A percentile compares a stretch with the other conserved stretches of the same genome.
These are phyloP conservation scores for Eupithecia exiguata DNA, from an alignment of 2,888 invertebrate species.

Conservation along the genomic window DNA sequence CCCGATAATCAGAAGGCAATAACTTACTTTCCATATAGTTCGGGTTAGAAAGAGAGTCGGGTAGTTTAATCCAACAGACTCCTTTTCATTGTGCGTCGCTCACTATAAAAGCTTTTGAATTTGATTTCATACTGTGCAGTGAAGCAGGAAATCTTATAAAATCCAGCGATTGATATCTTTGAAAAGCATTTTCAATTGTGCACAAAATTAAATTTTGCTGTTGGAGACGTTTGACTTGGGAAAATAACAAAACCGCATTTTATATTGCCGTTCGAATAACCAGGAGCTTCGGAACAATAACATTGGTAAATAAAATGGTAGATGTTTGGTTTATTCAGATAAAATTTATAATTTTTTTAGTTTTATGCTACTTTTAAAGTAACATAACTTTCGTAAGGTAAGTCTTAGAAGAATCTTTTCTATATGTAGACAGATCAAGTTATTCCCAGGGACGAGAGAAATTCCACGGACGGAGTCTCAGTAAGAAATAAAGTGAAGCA, in stretches of 20 bases:
- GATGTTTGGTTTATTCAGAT: not conserved
- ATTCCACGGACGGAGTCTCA: too few relatives aligned
- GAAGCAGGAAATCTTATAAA: slow-evolving; percentile 55
- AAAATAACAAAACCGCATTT: not conserved
- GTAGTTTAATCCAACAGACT: not conserved
- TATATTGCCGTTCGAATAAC: not conserved
- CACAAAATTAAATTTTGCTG: slow-evolving; percentile 16
- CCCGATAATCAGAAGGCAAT: not conserved
- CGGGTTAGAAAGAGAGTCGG: not conserved
- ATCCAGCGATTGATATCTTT: slow-evolving; percentile 52
- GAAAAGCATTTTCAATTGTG: slow-evolving; percentile 40
- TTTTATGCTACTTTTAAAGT: not conserved
- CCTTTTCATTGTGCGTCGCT: not conserved
- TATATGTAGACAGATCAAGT: too few relatives aligned
- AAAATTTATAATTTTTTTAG: not conserved
- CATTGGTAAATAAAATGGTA: not conserved
- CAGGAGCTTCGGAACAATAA: not conserved
- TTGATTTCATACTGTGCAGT: slow-evolving; percentile 22
- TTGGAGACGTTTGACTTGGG: not conserved
- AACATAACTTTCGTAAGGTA: too few relatives aligned
- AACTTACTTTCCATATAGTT: not conserved
- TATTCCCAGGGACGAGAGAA: too few relatives aligned
- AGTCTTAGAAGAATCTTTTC: too few relatives aligned
- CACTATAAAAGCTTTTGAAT: slow-evolving; percentile 29
- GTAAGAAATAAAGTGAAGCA: too few relatives aligned